Evolutionary conservation across 1,140 invertebrate species (phyloP).

Genomic region (Drosophila asahinai): DNA sequence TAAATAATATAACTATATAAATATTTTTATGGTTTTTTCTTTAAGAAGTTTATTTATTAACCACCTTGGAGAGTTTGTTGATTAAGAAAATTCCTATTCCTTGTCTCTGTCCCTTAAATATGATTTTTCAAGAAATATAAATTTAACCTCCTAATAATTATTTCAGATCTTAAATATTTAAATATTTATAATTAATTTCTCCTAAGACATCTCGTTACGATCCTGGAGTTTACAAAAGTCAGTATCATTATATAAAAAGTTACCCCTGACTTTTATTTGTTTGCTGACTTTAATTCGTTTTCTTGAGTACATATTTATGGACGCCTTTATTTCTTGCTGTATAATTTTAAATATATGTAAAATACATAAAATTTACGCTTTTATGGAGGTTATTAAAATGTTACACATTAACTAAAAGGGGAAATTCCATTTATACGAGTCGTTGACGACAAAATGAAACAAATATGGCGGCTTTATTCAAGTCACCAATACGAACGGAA

Average conservation of each 20-base stretch:
- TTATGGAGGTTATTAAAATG: conserved; percentile 45
- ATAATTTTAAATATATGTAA: conserved; percentile 20
- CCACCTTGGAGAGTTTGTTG: neutral
- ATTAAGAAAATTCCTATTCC: neutral
- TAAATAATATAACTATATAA: neutral
- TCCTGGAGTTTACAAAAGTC: neutral
- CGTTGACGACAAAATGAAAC: conserved; percentile 32
- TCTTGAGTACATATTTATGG: conserved; percentile 40
- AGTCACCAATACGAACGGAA: conserved; percentile 47
- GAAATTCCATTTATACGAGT: conserved; percentile 54
- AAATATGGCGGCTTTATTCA: conserved; percentile 63
- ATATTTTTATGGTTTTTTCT: too few relatives aligned
- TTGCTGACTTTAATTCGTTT: conserved; percentile 29
- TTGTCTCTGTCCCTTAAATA: neutral
- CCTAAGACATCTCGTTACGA: neutral
- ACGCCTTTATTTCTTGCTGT: conserved; percentile 16
- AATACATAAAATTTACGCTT: conserved; percentile 35
- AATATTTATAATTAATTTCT: neutral
- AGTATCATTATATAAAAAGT: neutral
- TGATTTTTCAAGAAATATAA: neutral
- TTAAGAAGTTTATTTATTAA: too few relatives aligned
- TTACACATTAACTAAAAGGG: conserved; percentile 32
- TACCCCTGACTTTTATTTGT: conserved; percentile 24
- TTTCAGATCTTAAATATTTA: neutral
- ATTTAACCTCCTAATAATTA: neutral